Evolutionary conservation across 1,140 invertebrate species (phyloP).

Genomic region (Drosophila nebulosa): DNA sequence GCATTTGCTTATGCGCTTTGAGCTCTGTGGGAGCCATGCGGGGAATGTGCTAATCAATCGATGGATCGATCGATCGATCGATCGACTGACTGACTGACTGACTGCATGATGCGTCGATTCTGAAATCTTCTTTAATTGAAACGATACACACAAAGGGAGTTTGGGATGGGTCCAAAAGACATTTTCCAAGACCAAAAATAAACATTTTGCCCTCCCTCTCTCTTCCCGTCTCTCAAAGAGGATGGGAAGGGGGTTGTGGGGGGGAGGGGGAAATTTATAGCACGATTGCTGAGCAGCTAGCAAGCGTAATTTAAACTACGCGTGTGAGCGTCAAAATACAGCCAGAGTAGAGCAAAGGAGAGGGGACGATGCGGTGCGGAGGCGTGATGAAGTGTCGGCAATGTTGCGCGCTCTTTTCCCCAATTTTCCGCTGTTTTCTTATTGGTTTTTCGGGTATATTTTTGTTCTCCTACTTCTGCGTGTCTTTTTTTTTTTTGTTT

Average conservation of each 20-base stretch:
- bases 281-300: constrained; percentile 42
- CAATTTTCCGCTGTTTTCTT: constrained; percentile 51
- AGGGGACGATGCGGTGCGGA: background rate
- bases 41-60: constrained; percentile 58
- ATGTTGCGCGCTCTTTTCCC: constrained; percentile 35
- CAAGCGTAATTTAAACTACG: constrained; percentile 72
- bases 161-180: constrained; percentile 24
- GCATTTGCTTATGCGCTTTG: background rate
- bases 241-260: background rate
- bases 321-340: constrained; percentile 51
- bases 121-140: constrained; percentile 52
- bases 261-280: constrained; percentile 60
- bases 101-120: constrained; percentile 59
- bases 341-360: background rate
- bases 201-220: constrained; percentile 23
- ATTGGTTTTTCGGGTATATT: background rate
- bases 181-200: constrained; percentile 48
- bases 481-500: constrained; percentile 27
- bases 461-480: constrained; percentile 14
- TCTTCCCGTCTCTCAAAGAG: background rate
- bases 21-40: constrained; percentile 50
- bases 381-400: constrained; percentile 62
- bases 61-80: constrained; percentile 45
- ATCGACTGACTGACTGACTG: background rate
- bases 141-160: constrained; percentile 48